Conservation (phyloP, 2,888 invertebrate species). For the Stenchaetothrips biformis region DNA sequence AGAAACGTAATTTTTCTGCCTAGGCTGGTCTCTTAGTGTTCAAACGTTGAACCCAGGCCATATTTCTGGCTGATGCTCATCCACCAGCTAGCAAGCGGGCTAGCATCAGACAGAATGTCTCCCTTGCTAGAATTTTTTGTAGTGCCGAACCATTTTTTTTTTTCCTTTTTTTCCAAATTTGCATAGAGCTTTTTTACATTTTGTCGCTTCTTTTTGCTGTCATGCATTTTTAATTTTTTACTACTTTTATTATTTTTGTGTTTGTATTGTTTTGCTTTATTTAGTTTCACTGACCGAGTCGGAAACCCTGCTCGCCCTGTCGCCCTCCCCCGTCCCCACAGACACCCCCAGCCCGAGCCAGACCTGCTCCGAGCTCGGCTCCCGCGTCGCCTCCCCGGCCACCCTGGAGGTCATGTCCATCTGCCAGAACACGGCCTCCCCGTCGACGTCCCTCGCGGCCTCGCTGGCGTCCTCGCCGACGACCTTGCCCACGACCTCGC, state of each 20-base stretch:
- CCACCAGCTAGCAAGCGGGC: no score
- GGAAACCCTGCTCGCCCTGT: not conserved
- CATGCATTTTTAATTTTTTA: not conserved
- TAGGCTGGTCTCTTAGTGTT: no score
- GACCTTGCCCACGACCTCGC: not conserved
- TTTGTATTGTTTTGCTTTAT: not conserved
- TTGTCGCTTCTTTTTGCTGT: not conserved
- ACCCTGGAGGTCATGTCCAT: constrained; percentile 20
- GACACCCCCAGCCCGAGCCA: not conserved
- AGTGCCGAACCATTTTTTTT: not conserved
- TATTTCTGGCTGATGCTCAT: no score
- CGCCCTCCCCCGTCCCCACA: constrained; percentile 16
- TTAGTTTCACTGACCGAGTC: not conserved
- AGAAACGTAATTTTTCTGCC: no score
- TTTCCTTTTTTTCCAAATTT: not conserved
- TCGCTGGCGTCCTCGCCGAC: not conserved
- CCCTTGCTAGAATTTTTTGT: not conserved
- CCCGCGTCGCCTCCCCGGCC: constrained; percentile 9
- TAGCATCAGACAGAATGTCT: not conserved
- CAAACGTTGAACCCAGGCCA: no score
- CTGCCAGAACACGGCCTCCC: not conserved
- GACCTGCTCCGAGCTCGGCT: not conserved
- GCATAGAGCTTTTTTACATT: not conserved
- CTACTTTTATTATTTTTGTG: not conserved
- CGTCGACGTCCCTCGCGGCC: not conserved